phyloP scores from a whole-genome alignment of 2,797 vertebrate species.

The Catostomus latipinnis region DNA sequence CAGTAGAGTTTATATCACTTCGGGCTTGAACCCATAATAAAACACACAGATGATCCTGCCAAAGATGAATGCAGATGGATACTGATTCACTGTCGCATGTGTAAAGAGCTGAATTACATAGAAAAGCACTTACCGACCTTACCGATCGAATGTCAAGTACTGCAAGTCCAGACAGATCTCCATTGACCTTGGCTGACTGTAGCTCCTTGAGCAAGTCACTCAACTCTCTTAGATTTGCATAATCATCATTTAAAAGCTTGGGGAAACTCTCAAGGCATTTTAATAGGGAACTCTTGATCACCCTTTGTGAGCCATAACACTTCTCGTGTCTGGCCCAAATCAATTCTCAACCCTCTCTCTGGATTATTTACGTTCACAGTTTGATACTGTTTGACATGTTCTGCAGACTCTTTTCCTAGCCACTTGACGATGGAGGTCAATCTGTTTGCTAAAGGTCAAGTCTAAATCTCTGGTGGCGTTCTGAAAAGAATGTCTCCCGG shows the following conservation, averaged over 20 bases:
- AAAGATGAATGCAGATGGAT: no score
- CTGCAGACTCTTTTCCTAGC: neutral
- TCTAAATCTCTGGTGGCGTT: neutral
- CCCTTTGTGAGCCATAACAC: neutral
- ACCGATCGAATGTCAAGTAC: neutral
- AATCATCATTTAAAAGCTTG: constrained; percentile 7
- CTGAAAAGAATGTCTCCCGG: neutral
- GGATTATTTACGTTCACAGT: neutral
- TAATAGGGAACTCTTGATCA: neutral
- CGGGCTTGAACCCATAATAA: no score
- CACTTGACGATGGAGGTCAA: neutral
- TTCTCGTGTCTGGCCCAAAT: neutral
- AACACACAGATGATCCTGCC: no score
- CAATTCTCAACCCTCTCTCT: neutral
- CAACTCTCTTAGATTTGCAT: neutral
- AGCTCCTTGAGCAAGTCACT: neutral
- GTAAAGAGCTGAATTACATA: no score
- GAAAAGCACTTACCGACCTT: no score
- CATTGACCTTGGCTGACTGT: neutral
- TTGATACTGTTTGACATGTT: neutral
- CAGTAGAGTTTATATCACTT: no score
- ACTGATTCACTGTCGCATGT: no score
- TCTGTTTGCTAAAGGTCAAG: neutral
- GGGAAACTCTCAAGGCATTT: neutral
- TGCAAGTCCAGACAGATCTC: neutral